These are phyloP conservation scores for Haliclona indistincta DNA, from an alignment of 37 sponge, comb jelly and placozoan species.

Conservation along the genomic window DNA sequence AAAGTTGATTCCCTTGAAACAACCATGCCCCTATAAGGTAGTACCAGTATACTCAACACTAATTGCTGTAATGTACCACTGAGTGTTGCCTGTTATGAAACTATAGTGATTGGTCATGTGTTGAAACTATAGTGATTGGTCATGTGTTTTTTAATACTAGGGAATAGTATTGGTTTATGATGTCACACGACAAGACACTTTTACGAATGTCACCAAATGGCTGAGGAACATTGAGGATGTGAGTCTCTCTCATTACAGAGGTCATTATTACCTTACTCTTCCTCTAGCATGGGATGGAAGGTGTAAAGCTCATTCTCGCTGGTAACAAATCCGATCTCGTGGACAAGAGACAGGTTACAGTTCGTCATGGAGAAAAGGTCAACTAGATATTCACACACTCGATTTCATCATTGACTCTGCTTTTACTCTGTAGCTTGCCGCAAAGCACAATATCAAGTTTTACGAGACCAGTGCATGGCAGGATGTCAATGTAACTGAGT, in stretches of 20 bases:
- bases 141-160: constrained; percentile 17
- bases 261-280: neutral
- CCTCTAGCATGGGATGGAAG: constrained; percentile 1
- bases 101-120: too few relatives aligned
- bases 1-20: too few relatives aligned
- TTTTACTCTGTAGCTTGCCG: constrained; percentile 42
- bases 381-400: neutral
- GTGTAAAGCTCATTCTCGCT: constrained; percentile 59
- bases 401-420: too few relatives aligned
- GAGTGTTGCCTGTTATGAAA: too few relatives aligned
- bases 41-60: too few relatives aligned
- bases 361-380: constrained; percentile 61
- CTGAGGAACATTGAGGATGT: constrained; percentile 81
- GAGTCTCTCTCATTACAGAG: neutral
- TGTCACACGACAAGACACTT: constrained; percentile 72
- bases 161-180: constrained; percentile 86
- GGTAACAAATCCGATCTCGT: constrained; percentile 76
- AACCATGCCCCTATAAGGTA: too few relatives aligned
- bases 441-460: constrained; percentile 32
- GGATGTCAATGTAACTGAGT: constrained; percentile 34
- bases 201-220: constrained; percentile 83
- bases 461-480: constrained; percentile 78
- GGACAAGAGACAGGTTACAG: constrained; percentile 43
- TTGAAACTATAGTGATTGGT: too few relatives aligned
- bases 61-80: too few relatives aligned